These are phyloP conservation scores for Rotaria socialis DNA, from an alignment of 2,888 invertebrate genomes.

Conservation along the genomic window DNA sequence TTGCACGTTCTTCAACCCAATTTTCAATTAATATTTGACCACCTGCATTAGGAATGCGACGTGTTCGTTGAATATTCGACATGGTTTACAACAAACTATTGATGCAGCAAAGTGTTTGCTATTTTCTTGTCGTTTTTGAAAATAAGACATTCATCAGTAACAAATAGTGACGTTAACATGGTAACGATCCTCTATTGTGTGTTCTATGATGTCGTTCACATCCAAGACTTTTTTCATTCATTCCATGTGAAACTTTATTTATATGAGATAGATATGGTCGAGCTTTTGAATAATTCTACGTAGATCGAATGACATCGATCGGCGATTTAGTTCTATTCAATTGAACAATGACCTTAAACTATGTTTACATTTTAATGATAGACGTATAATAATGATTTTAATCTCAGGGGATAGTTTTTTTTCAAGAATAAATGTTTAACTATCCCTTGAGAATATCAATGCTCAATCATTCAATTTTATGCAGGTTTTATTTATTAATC, in stretches of 20 bases:
- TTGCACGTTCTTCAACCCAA: slow-evolving; percentile 56
- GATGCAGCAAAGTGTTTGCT: neutral
- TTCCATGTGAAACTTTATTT: no score
- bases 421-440: neutral
- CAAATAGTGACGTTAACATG: neutral
- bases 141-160: neutral
- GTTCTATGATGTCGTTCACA: neutral
- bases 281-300: neutral
- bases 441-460: neutral
- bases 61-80: neutral
- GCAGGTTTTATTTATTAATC: no score
- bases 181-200: neutral
- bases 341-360: neutral
- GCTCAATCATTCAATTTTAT: neutral
- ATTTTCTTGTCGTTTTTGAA: neutral
- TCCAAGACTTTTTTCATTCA: neutral
- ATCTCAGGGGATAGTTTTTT: neutral
- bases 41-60: slow-evolving; percentile 54
- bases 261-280: no score
- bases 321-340: neutral
- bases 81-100: neutral
- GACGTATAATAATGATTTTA: neutral
- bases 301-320: neutral
- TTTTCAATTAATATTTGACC: slow-evolving; percentile 58
- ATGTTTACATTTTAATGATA: neutral